Evolutionary conservation across 2,113 vertebrate species (phyloP).

Genomic region (Scomber japonicus): DNA sequence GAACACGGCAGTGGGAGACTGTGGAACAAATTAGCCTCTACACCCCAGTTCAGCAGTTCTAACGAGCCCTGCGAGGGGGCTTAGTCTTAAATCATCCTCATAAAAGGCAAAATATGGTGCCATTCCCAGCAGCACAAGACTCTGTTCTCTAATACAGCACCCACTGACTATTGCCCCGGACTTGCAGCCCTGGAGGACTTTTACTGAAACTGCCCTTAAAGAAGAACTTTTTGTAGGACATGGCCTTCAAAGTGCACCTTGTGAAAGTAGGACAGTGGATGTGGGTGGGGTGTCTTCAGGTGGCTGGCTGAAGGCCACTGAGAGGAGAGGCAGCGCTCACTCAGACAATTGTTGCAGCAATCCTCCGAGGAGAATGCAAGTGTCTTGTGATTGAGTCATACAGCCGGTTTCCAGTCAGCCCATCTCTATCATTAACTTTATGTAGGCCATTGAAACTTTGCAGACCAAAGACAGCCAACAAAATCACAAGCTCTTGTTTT

Average conservation of each 20-base stretch:
- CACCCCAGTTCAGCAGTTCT: conserved; percentile 65
- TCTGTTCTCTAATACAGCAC: conserved; percentile 3
- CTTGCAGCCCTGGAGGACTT: conserved; percentile 34
- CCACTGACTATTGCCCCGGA: conserved; percentile 13
- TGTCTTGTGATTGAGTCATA: conserved; percentile 65
- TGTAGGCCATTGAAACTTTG: conserved; percentile 80
- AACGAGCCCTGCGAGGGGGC: conserved; percentile 54
- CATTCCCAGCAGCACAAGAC: conserved; percentile 14
- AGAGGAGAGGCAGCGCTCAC: conserved; percentile 35
- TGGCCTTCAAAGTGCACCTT: conserved; percentile 61
- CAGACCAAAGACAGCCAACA: conserved; percentile 45
- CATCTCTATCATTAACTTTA: conserved; percentile 68
- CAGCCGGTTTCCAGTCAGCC: conserved; percentile 29
- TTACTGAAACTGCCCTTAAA: conserved; percentile 32
- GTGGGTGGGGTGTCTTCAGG: conserved; percentile 43
- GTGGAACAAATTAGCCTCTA: conserved; percentile 71
- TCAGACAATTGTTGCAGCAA: conserved; percentile 48
- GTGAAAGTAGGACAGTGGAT: conserved; percentile 76
- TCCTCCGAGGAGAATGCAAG: conserved; percentile 53
- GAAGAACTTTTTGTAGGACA: conserved; percentile 65
- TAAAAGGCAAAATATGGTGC: conserved; percentile 33
- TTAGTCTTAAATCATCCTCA: conserved; percentile 49
- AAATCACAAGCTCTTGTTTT: conserved; percentile 55
- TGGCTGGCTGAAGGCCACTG: neutral
- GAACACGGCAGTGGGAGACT: conserved; percentile 63